phyloP scores from a whole-genome alignment of 2,888 invertebrate genomes.

The Spialia ferax region DNA sequence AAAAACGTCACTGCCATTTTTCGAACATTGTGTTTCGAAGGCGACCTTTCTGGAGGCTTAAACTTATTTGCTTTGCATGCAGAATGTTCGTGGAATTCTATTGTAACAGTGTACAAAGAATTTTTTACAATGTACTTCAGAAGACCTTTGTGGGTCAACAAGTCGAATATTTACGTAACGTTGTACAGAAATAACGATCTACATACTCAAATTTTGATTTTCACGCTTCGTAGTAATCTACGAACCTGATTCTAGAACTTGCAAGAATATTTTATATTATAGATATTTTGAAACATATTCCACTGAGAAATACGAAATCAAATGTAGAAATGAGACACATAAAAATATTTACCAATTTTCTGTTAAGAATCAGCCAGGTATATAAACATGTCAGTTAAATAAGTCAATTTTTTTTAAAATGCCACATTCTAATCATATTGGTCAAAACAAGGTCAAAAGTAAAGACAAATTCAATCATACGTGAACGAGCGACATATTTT shows the following conservation, averaged over 20 bases:
- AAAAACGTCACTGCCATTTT: no score
- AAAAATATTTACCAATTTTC: no score
- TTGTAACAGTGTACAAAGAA: conserved; percentile 15
- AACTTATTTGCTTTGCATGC: conserved; percentile 13
- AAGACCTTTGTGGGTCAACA: conserved; percentile 19
- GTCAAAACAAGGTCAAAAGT: background rate
- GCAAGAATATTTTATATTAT: background rate
- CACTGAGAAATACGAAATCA: no score
- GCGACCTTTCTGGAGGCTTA: background rate
- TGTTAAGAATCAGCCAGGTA: no score
- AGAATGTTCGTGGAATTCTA: conserved; percentile 2
- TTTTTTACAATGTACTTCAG: background rate
- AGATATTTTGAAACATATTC: no score
- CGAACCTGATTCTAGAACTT: background rate
- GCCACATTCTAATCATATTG: background rate
- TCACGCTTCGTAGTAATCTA: background rate
- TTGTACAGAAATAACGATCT: conserved; percentile 14
- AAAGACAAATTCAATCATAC: background rate
- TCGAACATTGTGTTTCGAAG: background rate
- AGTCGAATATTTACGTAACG: conserved; percentile 7
- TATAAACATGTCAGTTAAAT: no score
- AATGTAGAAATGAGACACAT: no score
- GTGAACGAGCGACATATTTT: background rate
- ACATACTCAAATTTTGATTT: conserved; percentile 1
- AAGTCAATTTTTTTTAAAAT: background rate